Evolutionary conservation across 2,113 vertebrate genomes (phyloP).

Genomic region (Vulpes lagopus): DNA sequence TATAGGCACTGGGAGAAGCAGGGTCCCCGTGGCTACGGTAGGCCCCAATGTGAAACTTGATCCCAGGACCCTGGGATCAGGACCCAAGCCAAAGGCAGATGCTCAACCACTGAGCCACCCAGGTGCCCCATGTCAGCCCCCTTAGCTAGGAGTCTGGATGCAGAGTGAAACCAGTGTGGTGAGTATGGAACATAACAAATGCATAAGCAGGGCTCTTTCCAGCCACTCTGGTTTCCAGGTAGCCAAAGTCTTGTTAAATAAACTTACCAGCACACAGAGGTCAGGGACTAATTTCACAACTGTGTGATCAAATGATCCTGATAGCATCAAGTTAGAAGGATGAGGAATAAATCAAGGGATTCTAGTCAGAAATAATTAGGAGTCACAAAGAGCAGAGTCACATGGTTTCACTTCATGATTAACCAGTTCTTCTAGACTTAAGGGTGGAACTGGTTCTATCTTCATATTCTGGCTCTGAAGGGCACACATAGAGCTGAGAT

Average conservation of each 20-base stretch:
- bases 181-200: background rate
- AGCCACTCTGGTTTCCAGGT: background rate
- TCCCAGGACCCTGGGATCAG: no score
- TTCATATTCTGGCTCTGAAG: background rate
- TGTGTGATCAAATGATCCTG: background rate
- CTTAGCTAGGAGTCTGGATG: background rate
- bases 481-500: background rate
- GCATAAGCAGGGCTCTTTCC: background rate
- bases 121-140: background rate
- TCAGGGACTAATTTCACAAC: background rate
- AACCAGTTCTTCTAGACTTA: slow-evolving; percentile 30
- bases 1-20: no score
- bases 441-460: background rate
- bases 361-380: background rate
- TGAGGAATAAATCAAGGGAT: background rate
- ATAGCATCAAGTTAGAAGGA: background rate
- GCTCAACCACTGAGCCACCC: no score
- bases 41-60: no score
- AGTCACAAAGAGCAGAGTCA: background rate
- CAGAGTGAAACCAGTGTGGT: background rate
- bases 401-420: background rate
- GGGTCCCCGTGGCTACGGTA: no score
- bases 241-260: background rate
- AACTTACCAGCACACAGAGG: slow-evolving; percentile 31
- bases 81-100: no score